Evolutionary conservation across 2,888 invertebrate species (phyloP), one percentile per base, ranked within the genome.

Genomic region (Cataglyphis cursor): DNA sequence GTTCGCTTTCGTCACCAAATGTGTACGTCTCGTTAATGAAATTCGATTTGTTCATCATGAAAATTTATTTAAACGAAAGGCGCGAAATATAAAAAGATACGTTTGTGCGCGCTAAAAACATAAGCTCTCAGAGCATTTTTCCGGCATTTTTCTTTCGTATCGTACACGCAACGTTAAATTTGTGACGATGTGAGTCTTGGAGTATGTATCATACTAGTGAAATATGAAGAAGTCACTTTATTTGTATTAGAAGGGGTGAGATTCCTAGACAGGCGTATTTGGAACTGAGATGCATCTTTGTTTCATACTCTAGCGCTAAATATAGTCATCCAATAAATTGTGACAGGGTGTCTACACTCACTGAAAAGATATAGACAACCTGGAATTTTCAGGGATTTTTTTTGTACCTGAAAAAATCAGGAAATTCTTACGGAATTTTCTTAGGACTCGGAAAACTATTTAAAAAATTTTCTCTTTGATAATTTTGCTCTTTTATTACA

Each of bases 241-340:
- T 54, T 54, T 31, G 10, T 28, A n/a, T 6, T 6, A 35, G 2
- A 62, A 64, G 62, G n/a, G 48, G 12, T 51, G 51, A n/a, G 28
- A 31, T 31, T 48, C n/a, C 1, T 21, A 18, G 18, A 1, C 24
- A 24, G 9, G 18, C 35, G 18, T 54, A 24, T 44, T 65, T 44
- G 28, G 44, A 44, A 44, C 15, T 15, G 5, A 44, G 48, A 51
- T 51, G 48, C n/a, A 68, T 48, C 68, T 68, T 65, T 65, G 41
- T 65, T 44, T 68, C 48, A 28, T 41, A 66, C 28, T 66, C 8
- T 6, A 31, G 12, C 24, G 15, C 48, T 68, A 68, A 68, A n/a
- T 31, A 48, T 68, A 68, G 28, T 68, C 68, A 24, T 48, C 15
- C 18, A 5, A 48, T 15, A 10, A 0, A 28, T 66, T 18, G 24